phyloP scores from a whole-genome alignment of 2,888 invertebrate species.

The Drosophila nr. medialis region DNA sequence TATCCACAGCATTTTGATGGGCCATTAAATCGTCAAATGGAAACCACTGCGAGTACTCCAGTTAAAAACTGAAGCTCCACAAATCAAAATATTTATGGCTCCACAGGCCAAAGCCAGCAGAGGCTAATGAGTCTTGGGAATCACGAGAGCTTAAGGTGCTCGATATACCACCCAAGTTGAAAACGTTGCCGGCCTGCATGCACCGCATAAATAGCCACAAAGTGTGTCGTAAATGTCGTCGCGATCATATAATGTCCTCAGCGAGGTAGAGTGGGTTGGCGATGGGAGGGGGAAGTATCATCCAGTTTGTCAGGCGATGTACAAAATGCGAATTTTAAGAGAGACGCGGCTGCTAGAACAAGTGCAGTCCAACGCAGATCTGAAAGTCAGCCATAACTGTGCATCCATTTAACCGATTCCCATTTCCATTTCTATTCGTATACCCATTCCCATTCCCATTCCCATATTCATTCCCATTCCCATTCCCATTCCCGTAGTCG shows the following conservation, averaged over 20 bases:
- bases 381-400: constrained; percentile 42
- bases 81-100: constrained; percentile 75
- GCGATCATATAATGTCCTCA: constrained; percentile 71
- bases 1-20: constrained; percentile 53
- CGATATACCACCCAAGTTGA: constrained; percentile 77
- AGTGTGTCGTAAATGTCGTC: constrained; percentile 80
- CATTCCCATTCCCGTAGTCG: constrained; percentile 46
- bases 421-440: constrained; percentile 17
- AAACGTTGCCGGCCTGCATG: constrained; percentile 46
- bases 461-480: constrained; percentile 7
- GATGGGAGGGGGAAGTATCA: constrained; percentile 10
- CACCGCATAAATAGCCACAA: constrained; percentile 80
- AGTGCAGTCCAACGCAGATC: constrained; percentile 57
- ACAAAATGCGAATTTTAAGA: constrained; percentile 69
- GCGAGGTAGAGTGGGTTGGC: neutral
- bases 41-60: constrained; percentile 55
- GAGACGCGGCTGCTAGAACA: constrained; percentile 68
- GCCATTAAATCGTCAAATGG: constrained; percentile 67
- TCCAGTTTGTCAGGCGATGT: constrained; percentile 59
- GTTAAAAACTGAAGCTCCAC: constrained; percentile 62
- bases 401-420: constrained; percentile 44
- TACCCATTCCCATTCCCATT: constrained; percentile 21
- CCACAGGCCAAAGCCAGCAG: constrained; percentile 28
- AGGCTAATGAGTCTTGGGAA: constrained; percentile 66
- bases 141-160: constrained; percentile 54